Evolutionary conservation across 2,113 vertebrate species (phyloP), one percentile per base, ranked within the genome.

Genomic region (zebrafish (Danio rerio)): DNA sequence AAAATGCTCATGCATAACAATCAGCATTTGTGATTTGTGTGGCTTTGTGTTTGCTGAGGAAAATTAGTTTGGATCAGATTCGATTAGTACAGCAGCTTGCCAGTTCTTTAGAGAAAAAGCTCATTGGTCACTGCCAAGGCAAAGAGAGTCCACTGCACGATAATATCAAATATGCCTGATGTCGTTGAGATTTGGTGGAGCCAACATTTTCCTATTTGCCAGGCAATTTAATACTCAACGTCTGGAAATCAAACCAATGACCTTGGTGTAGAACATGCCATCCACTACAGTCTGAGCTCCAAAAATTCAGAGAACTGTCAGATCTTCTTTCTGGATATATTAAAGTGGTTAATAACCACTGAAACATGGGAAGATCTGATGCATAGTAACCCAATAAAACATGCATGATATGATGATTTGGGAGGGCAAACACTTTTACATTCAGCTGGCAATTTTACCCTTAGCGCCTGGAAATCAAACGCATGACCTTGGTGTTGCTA

Each of bases 51-150:
- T 52, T 52, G 69, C 49, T 31, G 69, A 50, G 12, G 20, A 31
- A 52, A 71, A 71, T 52, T 15, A 13, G 69, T 71, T 71, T 71
- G 69, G 69, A 50, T 71, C 68, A 52, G 68, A 52, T 50, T 71
- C 20, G 45, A 71, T 18, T 18, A 52, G 45, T 42, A 70, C 66
- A 21, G 20, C 69, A 13, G 49, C 20, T 71, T 71, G 69, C 69
- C 69, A 71, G 18, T 15, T 52, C 47, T 52, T 21, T 12, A 52
- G 69, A 52, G 69, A 52, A 71, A 52, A 52, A 52, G 10, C 69
- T 13, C 69, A 71, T 52, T 71, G 18, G 18, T 15, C 49, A 71
- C 10, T 71, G 69, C 69, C 69, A 71, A 71, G 9, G 68, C 68
- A 31, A 71, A 7, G 43, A 69, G 69, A 71, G 4, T 6, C 45